phyloP scores from a whole-genome alignment of 2,113 vertebrate genomes.

The Centropus bengalensis region DNA sequence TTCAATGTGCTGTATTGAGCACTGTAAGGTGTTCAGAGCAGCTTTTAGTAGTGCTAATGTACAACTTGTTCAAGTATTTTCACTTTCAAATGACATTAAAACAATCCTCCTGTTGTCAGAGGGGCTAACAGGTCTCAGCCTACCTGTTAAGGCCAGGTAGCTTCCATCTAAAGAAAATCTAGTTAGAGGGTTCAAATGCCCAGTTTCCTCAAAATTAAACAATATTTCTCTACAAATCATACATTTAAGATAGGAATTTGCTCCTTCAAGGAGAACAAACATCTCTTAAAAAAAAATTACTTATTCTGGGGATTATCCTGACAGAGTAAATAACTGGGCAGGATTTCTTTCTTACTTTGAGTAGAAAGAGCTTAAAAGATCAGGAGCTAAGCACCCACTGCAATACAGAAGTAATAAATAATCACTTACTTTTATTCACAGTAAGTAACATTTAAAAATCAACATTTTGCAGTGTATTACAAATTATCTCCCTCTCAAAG shows the following conservation, averaged over 20 bases:
- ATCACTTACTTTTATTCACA: not conserved
- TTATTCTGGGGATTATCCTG: not conserved
- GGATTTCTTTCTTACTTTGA: not conserved
- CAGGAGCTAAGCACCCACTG: not conserved
- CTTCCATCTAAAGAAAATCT: not conserved
- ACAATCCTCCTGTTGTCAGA: not conserved
- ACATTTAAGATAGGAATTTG: not conserved
- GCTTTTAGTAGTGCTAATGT: not conserved
- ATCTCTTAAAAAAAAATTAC: not conserved
- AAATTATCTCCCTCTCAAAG: not conserved
- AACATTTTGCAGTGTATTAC: not conserved
- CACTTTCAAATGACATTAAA: not conserved
- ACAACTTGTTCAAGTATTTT: not conserved
- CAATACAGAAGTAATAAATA: constrained; percentile 9
- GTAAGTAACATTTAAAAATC: constrained; percentile 18
- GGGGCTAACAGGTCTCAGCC: not conserved
- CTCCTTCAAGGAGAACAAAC: not conserved
- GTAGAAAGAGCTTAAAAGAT: not conserved
- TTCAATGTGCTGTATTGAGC: not conserved
- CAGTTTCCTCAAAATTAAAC: not conserved
- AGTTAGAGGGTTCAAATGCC: not conserved
- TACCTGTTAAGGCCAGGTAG: not conserved
- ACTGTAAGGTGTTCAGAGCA: not conserved
- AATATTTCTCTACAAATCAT: not conserved
- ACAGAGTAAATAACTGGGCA: not conserved